These are phyloP conservation scores for Rachycentron canadum DNA, from an alignment of 2,797 vertebrate species.

Conservation along the genomic window DNA sequence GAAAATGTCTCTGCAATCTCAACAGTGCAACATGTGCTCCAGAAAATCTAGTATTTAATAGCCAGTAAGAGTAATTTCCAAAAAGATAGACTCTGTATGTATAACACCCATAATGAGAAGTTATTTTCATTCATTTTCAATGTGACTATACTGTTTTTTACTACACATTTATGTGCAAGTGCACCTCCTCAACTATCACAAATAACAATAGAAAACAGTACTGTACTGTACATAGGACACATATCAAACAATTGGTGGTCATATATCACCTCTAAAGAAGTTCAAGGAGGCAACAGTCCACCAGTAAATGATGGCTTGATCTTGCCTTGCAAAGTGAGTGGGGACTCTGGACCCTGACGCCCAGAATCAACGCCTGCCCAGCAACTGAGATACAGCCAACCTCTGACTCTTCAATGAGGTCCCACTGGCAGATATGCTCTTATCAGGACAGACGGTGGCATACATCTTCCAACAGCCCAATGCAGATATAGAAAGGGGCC, in stretches of 20 bases:
- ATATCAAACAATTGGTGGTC: constrained; percentile 12
- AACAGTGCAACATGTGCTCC: background rate
- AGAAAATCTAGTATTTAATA: background rate
- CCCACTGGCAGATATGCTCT: constrained; percentile 77
- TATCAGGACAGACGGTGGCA: constrained; percentile 75
- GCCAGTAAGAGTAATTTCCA: background rate
- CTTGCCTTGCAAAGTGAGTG: constrained; percentile 43
- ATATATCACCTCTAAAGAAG: constrained; percentile 22
- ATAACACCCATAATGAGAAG: background rate
- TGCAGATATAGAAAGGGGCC: constrained; percentile 55
- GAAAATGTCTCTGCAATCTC: background rate
- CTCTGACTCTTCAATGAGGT: constrained; percentile 69
- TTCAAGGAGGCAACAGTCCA: constrained; percentile 42
- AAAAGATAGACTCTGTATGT: background rate
- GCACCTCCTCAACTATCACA: background rate
- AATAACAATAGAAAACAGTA: constrained; percentile 5
- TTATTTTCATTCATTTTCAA: constrained; percentile 20
- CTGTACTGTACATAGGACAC: background rate
- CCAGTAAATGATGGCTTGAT: constrained; percentile 66
- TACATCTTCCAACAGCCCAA: constrained; percentile 72
- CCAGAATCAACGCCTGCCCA: constrained; percentile 49
- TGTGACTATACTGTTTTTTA: background rate
- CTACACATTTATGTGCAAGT: constrained; percentile 4
- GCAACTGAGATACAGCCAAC: constrained; percentile 76
- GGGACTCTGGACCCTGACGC: constrained; percentile 57